Evolutionary conservation across 2,113 vertebrate genomes (phyloP).

Genomic region (Martes martes): DNA sequence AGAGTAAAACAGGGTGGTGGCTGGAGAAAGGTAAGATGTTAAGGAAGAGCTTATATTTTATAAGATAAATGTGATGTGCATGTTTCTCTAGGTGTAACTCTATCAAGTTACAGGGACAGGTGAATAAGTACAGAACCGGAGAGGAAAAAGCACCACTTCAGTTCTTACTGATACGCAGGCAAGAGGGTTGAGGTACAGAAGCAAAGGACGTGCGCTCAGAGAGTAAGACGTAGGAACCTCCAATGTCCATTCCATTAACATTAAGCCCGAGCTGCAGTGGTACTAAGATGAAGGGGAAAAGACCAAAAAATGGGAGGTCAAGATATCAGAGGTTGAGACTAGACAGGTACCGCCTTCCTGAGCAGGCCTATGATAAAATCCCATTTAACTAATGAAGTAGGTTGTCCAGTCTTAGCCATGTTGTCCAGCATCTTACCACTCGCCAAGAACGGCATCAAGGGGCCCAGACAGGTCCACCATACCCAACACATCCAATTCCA

Average conservation of each 20-base stretch:
- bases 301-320: neutral
- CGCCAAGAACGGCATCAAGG: neutral
- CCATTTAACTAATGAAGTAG: neutral
- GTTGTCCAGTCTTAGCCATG: neutral
- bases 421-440: neutral
- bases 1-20: neutral
- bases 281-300: no score
- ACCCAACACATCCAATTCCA: neutral
- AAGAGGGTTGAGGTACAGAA: neutral
- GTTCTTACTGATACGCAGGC: neutral
- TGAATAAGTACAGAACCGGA: neutral
- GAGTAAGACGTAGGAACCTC: neutral
- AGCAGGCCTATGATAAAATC: neutral
- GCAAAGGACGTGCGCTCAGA: neutral
- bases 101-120: neutral
- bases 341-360: neutral
- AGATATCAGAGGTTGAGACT: neutral
- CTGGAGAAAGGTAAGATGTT: neutral
- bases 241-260: neutral
- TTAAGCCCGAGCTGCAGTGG: fast-evolving
- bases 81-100: neutral
- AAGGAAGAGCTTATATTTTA: neutral
- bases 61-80: neutral
- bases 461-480: no score
- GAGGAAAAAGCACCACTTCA: neutral